Percentiles rank a stretch among this genome's conserved stretches.
These are phyloP conservation scores for Thaumatotibia leucotreta DNA, from an alignment of 1,140 invertebrate species.

Conservation along the genomic window DNA sequence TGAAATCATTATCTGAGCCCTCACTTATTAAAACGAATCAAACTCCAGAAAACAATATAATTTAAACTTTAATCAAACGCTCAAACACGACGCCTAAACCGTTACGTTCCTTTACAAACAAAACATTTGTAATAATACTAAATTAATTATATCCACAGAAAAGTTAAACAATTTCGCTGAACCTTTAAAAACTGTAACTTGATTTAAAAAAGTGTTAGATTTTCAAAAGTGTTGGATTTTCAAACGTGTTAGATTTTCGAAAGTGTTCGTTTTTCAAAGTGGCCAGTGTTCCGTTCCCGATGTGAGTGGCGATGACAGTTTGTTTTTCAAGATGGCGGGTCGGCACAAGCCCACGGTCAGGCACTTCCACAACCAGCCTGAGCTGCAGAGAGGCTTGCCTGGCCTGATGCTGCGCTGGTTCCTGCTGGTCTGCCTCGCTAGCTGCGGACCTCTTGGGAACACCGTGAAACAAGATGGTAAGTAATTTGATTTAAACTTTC, in stretches of 20 bases:
- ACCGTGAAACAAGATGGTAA: slow-evolving; percentile 67
- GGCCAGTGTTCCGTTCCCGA: not conserved
- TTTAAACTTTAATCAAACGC: slow-evolving; percentile 6
- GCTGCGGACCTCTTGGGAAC: slow-evolving; percentile 56
- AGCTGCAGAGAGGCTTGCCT: slow-evolving; percentile 45
- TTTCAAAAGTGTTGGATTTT: not conserved
- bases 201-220: not conserved
- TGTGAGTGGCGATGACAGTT: slow-evolving; percentile 29
- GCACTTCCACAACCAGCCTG: slow-evolving; percentile 65
- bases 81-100: not conserved
- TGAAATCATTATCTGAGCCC: not conserved
- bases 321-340: slow-evolving; percentile 40
- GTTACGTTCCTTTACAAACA: slow-evolving; percentile 1
- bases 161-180: not conserved
- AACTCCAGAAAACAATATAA: slow-evolving; percentile 12
- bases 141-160: slow-evolving; percentile 4
- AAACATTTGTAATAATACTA: slow-evolving; percentile 5
- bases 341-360: slow-evolving; percentile 44
- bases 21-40: slow-evolving; percentile 7
- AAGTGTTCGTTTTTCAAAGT: not conserved
- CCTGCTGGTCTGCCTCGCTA: slow-evolving; percentile 56
- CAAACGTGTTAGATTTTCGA: too few species aligned
- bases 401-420: slow-evolving; percentile 62
- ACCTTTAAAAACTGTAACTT: too few species aligned
- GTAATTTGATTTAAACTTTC: too few species aligned